Percentiles rank a stretch among this genome's conserved stretches.
These are phyloP conservation scores for Drosophila eugracilis DNA, from an alignment of 1,140 invertebrate species.

Conservation along the genomic window DNA sequence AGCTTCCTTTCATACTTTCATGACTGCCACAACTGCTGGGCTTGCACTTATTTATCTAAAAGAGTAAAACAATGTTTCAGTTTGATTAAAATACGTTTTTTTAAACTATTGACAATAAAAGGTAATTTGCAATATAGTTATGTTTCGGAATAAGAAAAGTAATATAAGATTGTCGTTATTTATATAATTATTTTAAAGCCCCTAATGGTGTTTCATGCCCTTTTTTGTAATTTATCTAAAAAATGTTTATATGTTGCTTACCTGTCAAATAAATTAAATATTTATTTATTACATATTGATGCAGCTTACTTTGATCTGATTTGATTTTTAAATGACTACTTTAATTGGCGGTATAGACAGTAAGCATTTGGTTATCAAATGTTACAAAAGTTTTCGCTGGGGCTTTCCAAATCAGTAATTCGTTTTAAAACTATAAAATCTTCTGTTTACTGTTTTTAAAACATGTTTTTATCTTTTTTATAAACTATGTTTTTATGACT, in stretches of 20 bases:
- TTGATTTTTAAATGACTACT: too few relatives aligned
- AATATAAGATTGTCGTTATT: conserved; percentile 1
- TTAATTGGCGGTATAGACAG: too few relatives aligned
- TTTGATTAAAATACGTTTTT: background rate
- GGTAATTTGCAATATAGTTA: background rate
- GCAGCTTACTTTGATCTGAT: too few relatives aligned
- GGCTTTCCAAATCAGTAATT: too few relatives aligned
- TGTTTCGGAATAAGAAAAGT: conserved; percentile 5
- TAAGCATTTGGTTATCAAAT: too few relatives aligned
- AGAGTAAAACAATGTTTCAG: background rate
- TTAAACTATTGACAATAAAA: background rate
- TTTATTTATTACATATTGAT: too few relatives aligned
- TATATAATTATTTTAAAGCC: conserved; percentile 1
- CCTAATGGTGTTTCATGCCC: conserved; percentile 1
- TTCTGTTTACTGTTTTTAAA: too few relatives aligned
- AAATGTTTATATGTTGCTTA: conserved; percentile 2
- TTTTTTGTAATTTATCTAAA: conserved; percentile 3
- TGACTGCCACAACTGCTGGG: background rate
- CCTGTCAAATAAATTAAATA: conserved; percentile 9
- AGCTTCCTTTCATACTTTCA: too few relatives aligned
- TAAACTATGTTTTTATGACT: too few relatives aligned
- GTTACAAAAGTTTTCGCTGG: too few relatives aligned
- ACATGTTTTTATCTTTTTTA: too few relatives aligned
- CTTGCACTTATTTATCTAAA: background rate
- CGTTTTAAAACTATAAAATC: too few relatives aligned